These are phyloP conservation scores for Standfussiana lucernea DNA, from an alignment of 2,888 invertebrate species.

Conservation along the genomic window DNA sequence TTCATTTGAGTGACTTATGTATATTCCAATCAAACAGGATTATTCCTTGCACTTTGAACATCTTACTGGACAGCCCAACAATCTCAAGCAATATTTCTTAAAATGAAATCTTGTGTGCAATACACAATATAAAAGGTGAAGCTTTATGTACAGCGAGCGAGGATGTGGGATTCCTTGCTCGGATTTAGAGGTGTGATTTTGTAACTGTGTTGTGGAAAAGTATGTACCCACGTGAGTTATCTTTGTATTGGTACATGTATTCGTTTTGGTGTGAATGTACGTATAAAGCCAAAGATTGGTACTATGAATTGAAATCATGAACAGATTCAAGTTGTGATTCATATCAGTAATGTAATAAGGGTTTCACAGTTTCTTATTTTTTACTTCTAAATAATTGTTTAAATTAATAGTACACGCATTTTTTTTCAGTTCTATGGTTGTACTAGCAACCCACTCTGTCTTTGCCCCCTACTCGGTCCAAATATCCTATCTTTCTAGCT, in stretches of 20 bases:
- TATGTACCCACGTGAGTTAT: background rate
- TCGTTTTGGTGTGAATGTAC: background rate
- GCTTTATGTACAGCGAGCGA: constrained; percentile 50
- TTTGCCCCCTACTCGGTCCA: no score
- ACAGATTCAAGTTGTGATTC: background rate
- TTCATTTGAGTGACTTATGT: background rate
- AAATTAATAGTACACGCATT: no score
- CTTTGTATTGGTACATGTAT: background rate
- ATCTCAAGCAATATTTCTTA: constrained; percentile 27
- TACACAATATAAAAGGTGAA: constrained; percentile 31
- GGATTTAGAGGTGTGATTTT: constrained; percentile 32
- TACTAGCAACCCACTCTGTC: no score
- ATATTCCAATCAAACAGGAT: background rate
- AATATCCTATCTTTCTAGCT: no score
- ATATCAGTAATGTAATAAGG: no score
- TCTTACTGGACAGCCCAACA: background rate
- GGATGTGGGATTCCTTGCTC: constrained; percentile 10
- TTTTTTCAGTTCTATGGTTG: no score
- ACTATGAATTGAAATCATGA: background rate
- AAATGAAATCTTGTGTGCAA: constrained; percentile 23
- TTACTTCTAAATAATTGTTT: no score
- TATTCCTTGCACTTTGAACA: background rate
- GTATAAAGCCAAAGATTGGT: background rate
- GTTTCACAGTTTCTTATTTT: no score
- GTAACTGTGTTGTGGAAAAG: background rate